These are phyloP conservation scores for Acleris cristana DNA, from an alignment of 2,888 invertebrate genomes.

Conservation along the genomic window DNA sequence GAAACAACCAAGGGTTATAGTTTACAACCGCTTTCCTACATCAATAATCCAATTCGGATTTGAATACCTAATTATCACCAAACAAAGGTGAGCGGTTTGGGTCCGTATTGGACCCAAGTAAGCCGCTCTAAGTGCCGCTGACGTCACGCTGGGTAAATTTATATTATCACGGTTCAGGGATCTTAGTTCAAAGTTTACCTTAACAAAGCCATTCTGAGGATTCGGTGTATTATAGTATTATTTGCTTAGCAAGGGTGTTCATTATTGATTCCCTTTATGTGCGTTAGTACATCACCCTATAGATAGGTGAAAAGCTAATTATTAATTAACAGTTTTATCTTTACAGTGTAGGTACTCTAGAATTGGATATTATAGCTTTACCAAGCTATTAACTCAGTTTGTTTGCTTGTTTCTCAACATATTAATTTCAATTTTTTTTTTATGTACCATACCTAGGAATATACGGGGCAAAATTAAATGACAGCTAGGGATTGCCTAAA, in stretches of 20 bases:
- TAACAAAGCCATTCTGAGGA: slow-evolving; percentile 4
- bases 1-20: not conserved
- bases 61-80: slow-evolving; percentile 27
- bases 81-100: slow-evolving; percentile 27
- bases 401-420: too few relatives aligned
- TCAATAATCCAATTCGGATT: slow-evolving; percentile 26
- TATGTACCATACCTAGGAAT: too few relatives aligned
- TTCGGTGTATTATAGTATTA: not conserved
- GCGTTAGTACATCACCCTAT: not conserved
- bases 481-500: too few relatives aligned
- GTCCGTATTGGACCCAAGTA: slow-evolving; percentile 13
- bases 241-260: not conserved
- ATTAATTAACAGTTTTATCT: too few relatives aligned
- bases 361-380: too few relatives aligned
- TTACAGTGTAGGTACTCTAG: too few relatives aligned
- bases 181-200: slow-evolving; percentile 25
- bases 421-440: too few relatives aligned
- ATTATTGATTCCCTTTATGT: too few relatives aligned
- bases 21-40: slow-evolving; percentile 3
- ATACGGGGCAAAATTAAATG: too few relatives aligned
- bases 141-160: slow-evolving; percentile 24
- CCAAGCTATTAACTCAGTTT: too few relatives aligned
- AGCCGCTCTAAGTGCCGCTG: slow-evolving; percentile 19
- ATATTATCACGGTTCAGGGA: slow-evolving; percentile 8
- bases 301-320: not conserved